Base-by-base conservation (phyloP, 2,888 invertebrate species). In the Isotomurus palustris region DNA sequence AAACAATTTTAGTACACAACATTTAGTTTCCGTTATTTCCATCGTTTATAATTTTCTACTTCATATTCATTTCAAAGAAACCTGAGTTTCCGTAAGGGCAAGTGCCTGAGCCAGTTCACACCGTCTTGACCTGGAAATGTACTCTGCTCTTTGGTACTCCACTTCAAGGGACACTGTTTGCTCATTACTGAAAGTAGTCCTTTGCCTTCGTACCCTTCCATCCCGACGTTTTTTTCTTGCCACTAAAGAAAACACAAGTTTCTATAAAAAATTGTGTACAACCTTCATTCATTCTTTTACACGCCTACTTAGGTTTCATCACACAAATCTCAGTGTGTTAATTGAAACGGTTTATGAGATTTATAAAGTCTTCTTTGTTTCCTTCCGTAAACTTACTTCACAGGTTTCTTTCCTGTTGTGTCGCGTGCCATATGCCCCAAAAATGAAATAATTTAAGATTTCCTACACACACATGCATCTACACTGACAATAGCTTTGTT, bases 121-220 rank as follows among this genome's bases (percentile, higher is more conserved):
- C 64, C 89, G 78, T 72, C 91, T 79, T 29, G 89, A 87, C 60
- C 94, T 80, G 14, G 91, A 91, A 63, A 95, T 93, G 75, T 95
- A 95, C 76, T 94, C 94, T 10, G 89, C 90, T 56, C 88, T 80
- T 67, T 90, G 88, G 74, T 93, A 95, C 75, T 95, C 94, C 51
- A 91, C 82, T 75, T 95, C 95, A 32, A 95, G 78, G 12, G 90
- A 81, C 27, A 92, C 78, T 0, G 94, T 95, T 76, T 95, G 95
- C 71, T 94, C 93, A 32, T 88, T 90, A 57, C 91, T 92, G 76
- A 95, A 95, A 0, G 94, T 95, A 36, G 95, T 95, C 47, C 94
- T 81, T 76, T 95, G 94, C 1, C 94, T 82, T 45, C 94, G 80
- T 1, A 91, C 91, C 12, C 91, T 79, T 14, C 88, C 89, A 74